phyloP scores from a whole-genome alignment of 2,797 vertebrate genomes.

The Tadarida brasiliensis region DNA sequence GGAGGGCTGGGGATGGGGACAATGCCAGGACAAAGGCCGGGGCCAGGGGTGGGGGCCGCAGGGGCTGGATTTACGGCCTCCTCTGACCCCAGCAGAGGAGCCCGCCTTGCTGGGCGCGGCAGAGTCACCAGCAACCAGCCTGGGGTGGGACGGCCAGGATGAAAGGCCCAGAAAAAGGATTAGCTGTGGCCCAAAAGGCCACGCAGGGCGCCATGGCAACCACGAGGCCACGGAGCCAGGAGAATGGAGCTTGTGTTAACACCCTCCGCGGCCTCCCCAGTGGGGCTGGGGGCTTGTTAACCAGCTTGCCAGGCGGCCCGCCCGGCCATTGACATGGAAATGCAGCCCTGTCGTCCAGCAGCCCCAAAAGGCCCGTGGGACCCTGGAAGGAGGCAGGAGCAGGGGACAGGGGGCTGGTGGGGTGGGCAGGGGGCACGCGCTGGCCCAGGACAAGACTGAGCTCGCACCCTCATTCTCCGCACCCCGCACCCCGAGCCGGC shows the following conservation, averaged over 20 bases:
- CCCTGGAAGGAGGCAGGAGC: neutral
- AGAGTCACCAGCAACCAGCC: conserved; percentile 74
- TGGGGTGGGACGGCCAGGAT: conserved; percentile 57
- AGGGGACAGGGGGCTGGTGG: neutral
- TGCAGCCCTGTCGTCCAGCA: neutral
- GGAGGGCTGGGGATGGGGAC: neutral
- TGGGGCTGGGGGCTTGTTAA: conserved; percentile 84
- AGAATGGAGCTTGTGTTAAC: conserved; percentile 67
- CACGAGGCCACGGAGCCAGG: accelerated
- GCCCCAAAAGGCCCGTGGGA: neutral
- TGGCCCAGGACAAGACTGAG: conserved; percentile 81
- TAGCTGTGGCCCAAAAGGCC: conserved; percentile 67
- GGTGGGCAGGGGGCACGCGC: conserved; percentile 70
- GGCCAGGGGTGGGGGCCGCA: neutral
- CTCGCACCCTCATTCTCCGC: conserved; percentile 62
- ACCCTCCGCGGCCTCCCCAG: neutral
- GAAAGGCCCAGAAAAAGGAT: conserved; percentile 83
- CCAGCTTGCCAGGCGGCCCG: conserved; percentile 85
- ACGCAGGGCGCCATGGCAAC: conserved; percentile 84
- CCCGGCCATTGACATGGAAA: conserved; percentile 77
- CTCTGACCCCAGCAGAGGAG: conserved; percentile 74
- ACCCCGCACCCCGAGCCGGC: conserved; percentile 86
- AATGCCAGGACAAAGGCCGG: neutral
- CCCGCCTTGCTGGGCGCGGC: neutral
- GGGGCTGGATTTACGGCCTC: conserved; percentile 81